These are phyloP conservation scores for Sapajus apella DNA, from an alignment of 2,113 vertebrate species.

Conservation along the genomic window DNA sequence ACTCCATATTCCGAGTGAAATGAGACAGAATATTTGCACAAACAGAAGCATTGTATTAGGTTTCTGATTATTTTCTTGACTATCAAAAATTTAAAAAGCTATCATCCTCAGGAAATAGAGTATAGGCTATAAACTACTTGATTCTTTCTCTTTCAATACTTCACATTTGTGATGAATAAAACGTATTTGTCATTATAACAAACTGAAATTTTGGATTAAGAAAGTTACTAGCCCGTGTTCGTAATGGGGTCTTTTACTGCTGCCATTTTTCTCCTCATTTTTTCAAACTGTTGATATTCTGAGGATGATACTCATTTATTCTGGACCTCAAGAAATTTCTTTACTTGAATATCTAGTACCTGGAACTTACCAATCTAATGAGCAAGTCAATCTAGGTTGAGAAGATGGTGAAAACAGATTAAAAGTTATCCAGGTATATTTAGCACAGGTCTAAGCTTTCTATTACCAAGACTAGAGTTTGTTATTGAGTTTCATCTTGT, in stretches of 20 bases:
- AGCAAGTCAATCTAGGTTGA: background rate
- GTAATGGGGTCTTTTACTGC: background rate
- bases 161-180: background rate
- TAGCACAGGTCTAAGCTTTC: background rate
- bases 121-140: background rate
- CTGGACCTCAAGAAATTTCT: background rate
- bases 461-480: background rate
- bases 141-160: background rate
- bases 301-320: background rate
- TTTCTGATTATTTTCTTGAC: background rate
- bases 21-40: background rate
- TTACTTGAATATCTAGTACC: background rate
- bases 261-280: background rate
- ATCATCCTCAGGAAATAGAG: background rate
- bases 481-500: background rate
- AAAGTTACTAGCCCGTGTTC: background rate
- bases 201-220: background rate
- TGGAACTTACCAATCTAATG: background rate
- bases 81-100: background rate
- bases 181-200: background rate
- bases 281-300: background rate
- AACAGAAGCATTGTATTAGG: background rate
- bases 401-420: background rate
- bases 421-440: background rate
- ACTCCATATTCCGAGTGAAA: background rate